phyloP scores from a whole-genome alignment of 2,797 vertebrate species.

The Clarias platycephalus region DNA sequence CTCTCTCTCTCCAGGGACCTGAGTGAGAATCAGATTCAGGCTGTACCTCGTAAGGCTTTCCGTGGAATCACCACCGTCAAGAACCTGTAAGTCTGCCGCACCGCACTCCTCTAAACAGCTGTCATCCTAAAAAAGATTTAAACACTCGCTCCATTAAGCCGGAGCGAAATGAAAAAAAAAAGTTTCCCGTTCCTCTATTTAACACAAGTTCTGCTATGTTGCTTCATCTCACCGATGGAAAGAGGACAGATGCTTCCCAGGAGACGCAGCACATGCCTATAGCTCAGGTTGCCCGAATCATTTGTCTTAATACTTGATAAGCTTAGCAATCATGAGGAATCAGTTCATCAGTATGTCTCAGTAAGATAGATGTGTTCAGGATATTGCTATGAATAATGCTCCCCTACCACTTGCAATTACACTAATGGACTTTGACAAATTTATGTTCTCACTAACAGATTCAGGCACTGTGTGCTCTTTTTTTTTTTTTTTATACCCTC shows the following conservation, averaged over 20 bases:
- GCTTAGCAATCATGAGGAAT: conserved; percentile 55
- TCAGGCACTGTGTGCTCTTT: background rate
- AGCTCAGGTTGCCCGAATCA: conserved; percentile 37
- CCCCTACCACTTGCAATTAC: conserved; percentile 56
- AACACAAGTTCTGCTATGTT: conserved; percentile 27
- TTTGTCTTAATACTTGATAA: conserved; percentile 56
- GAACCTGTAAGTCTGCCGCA: conserved; percentile 87
- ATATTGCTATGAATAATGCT: conserved; percentile 59
- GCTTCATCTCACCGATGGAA: conserved; percentile 12
- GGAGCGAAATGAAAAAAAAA: conserved; percentile 24
- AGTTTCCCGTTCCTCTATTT: conserved; percentile 10
- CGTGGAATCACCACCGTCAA: conserved; percentile 94
- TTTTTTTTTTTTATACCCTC: background rate
- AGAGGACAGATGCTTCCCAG: conserved; percentile 31
- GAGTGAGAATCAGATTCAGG: conserved; percentile 97
- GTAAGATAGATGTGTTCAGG: conserved; percentile 57
- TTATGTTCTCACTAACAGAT: conserved; percentile 43
- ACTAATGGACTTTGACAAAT: conserved; percentile 59
- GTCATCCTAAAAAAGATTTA: conserved; percentile 34
- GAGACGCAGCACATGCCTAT: conserved; percentile 21
- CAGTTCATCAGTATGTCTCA: conserved; percentile 54
- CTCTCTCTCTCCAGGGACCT: conserved; percentile 82
- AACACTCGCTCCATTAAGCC: conserved; percentile 24
- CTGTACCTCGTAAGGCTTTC: conserved; percentile 94
- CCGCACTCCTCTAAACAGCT: conserved; percentile 19